Percentiles rank a stretch among this genome's conserved stretches.
phyloP scores from a whole-genome alignment of 2,113 vertebrate species.

The Tachysurus vachellii region DNA sequence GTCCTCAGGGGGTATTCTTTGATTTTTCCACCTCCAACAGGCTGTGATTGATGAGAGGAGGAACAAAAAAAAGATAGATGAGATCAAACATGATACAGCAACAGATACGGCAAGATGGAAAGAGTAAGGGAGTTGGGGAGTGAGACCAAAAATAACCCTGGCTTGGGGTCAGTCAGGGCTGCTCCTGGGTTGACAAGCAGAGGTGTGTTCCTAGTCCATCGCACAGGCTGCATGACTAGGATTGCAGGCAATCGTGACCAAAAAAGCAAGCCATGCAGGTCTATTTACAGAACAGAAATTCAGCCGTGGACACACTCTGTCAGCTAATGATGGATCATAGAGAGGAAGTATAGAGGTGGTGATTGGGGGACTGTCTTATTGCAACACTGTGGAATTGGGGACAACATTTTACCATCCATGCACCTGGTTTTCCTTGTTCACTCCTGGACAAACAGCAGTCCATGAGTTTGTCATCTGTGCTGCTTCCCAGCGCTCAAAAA shows the following conservation, averaged over 20 bases:
- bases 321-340: constrained; percentile 70
- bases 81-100: constrained; percentile 6
- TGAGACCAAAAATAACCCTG: constrained; percentile 73
- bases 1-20: constrained; percentile 63
- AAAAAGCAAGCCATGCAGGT: constrained; percentile 66
- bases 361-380: constrained; percentile 40
- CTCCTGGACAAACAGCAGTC: constrained; percentile 30
- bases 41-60: constrained; percentile 74
- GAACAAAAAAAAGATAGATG: constrained; percentile 37
- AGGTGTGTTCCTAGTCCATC: constrained; percentile 61
- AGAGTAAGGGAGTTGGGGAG: constrained; percentile 52
- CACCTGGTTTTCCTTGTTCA: constrained; percentile 40
- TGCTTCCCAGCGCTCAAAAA: constrained; percentile 10
- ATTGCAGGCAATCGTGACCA: constrained; percentile 69
- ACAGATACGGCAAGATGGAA: constrained; percentile 24
- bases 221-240: constrained; percentile 71
- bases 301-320: constrained; percentile 67
- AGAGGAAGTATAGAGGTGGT: constrained; percentile 38
- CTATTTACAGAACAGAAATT: constrained; percentile 80
- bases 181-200: constrained; percentile 52
- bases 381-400: constrained; percentile 38
- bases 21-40: constrained; percentile 70
- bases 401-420: constrained; percentile 51
- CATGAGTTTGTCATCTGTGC: constrained; percentile 10
- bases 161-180: constrained; percentile 62